Conservation (phyloP, 2,888 invertebrate genomes). For the Balanococcus diminutus region DNA sequence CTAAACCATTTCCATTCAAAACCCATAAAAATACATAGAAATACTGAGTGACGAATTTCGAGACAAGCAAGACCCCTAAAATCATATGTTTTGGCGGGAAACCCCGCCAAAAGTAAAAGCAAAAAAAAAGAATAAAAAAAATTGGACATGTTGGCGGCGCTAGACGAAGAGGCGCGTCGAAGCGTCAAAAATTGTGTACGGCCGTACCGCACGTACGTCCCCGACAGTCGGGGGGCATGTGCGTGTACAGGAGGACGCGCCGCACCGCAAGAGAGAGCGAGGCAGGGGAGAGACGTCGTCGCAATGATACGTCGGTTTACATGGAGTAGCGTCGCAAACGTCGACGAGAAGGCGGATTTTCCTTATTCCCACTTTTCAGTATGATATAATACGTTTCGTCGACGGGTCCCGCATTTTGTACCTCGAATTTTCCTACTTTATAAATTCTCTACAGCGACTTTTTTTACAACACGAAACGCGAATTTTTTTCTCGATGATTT, state of each 20-base stretch:
- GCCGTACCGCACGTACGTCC: not conserved
- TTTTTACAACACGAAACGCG: slow-evolving; percentile 8
- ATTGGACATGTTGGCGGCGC: not conserved
- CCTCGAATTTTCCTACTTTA: slow-evolving; percentile 27
- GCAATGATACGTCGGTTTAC: not conserved
- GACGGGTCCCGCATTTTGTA: slow-evolving; percentile 25
- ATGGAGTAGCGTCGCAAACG: slow-evolving; percentile 4
- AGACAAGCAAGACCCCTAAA: not conserved
- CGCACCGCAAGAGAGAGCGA: not conserved
- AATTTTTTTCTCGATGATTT: not conserved
- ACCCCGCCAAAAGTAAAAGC: no score
- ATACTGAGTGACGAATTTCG: no score
- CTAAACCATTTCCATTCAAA: no score
- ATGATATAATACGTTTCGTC: slow-evolving; percentile 28
- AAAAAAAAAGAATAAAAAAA: no score
- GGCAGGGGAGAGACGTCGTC: not conserved
- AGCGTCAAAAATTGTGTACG: no score
- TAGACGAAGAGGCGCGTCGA: not conserved
- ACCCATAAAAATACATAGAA: no score
- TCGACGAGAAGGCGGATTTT: slow-evolving; percentile 31
- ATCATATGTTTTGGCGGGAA: not conserved
- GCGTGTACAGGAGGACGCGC: not conserved
- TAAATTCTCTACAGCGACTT: not conserved
- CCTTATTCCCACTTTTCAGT: slow-evolving; percentile 28
- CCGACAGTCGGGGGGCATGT: not conserved